Evolutionary conservation across 2,888 invertebrate species (phyloP).

Genomic region (Folsomia candida): DNA sequence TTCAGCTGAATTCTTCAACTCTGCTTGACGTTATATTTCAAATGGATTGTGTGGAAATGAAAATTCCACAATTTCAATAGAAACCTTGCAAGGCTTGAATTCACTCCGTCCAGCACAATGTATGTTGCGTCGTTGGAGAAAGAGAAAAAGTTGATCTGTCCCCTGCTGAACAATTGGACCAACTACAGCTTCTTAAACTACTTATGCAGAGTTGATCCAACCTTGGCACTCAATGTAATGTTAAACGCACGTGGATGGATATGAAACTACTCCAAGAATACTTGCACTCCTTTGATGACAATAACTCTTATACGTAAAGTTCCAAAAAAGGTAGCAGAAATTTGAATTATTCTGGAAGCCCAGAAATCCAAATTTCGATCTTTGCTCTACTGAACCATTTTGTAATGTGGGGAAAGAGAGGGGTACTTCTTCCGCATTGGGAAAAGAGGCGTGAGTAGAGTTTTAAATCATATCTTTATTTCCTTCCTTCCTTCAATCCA

Average conservation of each 20-base stretch:
- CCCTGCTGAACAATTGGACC: neutral
- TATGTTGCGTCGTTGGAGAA: neutral
- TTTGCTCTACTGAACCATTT: neutral
- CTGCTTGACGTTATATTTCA: too few species aligned
- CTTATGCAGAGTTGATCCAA: neutral
- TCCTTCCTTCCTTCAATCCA: neutral
- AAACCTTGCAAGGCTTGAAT: neutral
- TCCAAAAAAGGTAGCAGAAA: neutral
- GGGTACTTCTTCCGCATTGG: neutral
- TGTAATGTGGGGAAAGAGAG: neutral
- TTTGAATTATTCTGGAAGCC: neutral
- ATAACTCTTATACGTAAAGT: neutral
- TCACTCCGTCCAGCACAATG: neutral
- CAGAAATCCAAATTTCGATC: neutral
- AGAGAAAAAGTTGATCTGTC: neutral
- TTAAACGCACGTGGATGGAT: too few species aligned
- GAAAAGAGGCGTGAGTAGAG: neutral
- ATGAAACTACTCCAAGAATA: too few species aligned
- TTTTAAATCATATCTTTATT: constrained; percentile 13
- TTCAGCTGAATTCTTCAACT: too few species aligned
- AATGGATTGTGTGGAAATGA: too few species aligned
- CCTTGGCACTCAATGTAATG: too few species aligned
- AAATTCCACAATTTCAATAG: too few species aligned
- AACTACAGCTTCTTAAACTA: neutral
- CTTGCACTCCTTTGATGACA: neutral